Base-by-base conservation (phyloP, 2,888 invertebrate genomes). In the Conomelus anceps region DNA sequence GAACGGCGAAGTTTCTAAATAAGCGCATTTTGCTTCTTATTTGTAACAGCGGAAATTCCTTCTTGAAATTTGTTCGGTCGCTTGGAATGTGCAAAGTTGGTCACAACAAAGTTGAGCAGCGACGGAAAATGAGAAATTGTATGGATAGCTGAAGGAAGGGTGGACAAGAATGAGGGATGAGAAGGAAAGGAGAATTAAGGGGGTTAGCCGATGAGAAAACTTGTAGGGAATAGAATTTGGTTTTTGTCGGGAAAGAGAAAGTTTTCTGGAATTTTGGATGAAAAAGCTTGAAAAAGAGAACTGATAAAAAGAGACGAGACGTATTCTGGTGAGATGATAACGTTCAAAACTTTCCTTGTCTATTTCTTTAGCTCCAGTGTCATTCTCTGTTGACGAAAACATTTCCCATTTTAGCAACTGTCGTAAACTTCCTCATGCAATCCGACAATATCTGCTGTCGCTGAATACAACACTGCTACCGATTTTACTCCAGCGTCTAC, bases 391-490 rank as follows among this genome's bases (percentile, higher is more conserved):
- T 86, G 86, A 86, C 86, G 24, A 86, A 86, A 86, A 86, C 86
- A 86, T 86, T 86, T 86, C 86, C 86, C 86, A 86, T 86, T 86
- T 86, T 86, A 29, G 26, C 86, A 86, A 86, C 86, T 86, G 86
- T 86, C 86, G 86, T 86, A 86, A 86, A 86, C 63, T n/a, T n/a
- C 63, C 63, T n/a, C 63, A 63, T 63, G 63, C 63, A 63, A 63
- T 63, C 63, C 63, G 6, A 63, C 63, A 63, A 63, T 63, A 63
- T 63, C 63, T 63, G 7, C 63, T 1, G 63, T 63, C 63, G 63
- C 63, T 63, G 63, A 63, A 63, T 63, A 63, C 63, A 63, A 63
- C 63, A 63, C 63, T 20, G n/a, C 63, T 63, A 3, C 63, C 63
- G 63, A 63, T n/a, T 63, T 63, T 63, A 63, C 63, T 63, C n/a